A percentile compares a stretch with the other conserved stretches of the same genome.
These are phyloP conservation scores for Aphyosemion australe DNA, from an alignment of 2,113 vertebrate species.

Conservation along the genomic window DNA sequence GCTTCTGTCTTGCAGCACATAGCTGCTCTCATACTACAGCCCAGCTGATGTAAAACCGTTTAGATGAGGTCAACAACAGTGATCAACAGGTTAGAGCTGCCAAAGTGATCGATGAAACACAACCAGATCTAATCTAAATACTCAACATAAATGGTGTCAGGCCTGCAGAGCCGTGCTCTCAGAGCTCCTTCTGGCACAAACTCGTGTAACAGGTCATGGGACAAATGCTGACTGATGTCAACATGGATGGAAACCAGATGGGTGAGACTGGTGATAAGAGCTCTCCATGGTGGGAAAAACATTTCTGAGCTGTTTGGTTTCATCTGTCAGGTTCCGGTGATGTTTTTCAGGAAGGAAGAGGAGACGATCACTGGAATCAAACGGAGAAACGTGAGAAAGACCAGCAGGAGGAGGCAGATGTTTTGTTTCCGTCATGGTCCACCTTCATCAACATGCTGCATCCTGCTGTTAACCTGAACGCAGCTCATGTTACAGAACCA, in stretches of 20 bases:
- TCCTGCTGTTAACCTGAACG: conserved; percentile 17
- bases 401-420: background rate
- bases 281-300: conserved; percentile 21
- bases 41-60: no score
- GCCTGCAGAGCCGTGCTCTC: background rate
- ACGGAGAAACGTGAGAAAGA: background rate
- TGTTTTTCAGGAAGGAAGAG: conserved; percentile 19
- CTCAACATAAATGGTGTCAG: no score
- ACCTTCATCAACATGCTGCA: background rate
- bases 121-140: no score
- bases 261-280: conserved; percentile 58
- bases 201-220: background rate
- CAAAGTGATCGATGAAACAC: no score
- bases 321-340: conserved; percentile 23
- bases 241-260: conserved; percentile 65
- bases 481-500: conserved; percentile 4
- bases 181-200: background rate
- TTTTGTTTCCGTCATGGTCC: conserved; percentile 7
- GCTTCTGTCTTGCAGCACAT: no score
- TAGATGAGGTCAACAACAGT: no score
- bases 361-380: background rate
- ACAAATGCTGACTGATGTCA: conserved; percentile 39
- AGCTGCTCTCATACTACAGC: no score
- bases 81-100: no score
- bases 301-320: conserved; percentile 32